These are phyloP conservation scores for Ptychobarbus kaznakovi DNA, from an alignment of 2,797 vertebrate genomes.

Conservation along the genomic window DNA sequence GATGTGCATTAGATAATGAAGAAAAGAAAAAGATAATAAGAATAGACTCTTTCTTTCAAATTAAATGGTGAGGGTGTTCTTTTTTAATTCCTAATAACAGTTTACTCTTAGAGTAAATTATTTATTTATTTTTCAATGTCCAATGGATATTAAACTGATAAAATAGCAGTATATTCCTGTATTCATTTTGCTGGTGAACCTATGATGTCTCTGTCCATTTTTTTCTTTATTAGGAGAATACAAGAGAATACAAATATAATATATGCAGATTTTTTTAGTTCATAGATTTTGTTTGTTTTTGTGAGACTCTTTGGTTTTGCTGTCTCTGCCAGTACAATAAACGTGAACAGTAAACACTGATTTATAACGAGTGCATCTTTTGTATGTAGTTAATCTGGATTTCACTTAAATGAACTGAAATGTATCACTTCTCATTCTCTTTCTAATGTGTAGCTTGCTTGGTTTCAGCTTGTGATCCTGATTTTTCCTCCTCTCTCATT, in stretches of 20 bases:
- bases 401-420: not conserved
- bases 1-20: constrained; percentile 38
- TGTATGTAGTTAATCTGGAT: constrained; percentile 58
- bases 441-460: not conserved
- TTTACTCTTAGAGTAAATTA: constrained; percentile 53
- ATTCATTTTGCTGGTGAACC: constrained; percentile 40
- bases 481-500: not conserved
- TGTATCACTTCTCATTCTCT: not conserved
- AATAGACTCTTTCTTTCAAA: constrained; percentile 59
- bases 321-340: constrained; percentile 82
- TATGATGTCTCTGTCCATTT: constrained; percentile 55
- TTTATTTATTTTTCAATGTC: constrained; percentile 71
- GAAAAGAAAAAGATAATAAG: constrained; percentile 44
- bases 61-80: constrained; percentile 60
- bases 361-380: constrained; percentile 36
- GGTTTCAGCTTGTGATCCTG: not conserved
- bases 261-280: constrained; percentile 81
- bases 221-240: constrained; percentile 67
- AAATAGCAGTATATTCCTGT: constrained; percentile 72
- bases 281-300: constrained; percentile 64
- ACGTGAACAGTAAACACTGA: constrained; percentile 68
- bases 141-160: constrained; percentile 67
- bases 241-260: constrained; percentile 68
- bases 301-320: constrained; percentile 78
- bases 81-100: constrained; percentile 48